Evolutionary conservation across 2,888 invertebrate genomes (phyloP).

Genomic region (Callosobruchus maculatus): DNA sequence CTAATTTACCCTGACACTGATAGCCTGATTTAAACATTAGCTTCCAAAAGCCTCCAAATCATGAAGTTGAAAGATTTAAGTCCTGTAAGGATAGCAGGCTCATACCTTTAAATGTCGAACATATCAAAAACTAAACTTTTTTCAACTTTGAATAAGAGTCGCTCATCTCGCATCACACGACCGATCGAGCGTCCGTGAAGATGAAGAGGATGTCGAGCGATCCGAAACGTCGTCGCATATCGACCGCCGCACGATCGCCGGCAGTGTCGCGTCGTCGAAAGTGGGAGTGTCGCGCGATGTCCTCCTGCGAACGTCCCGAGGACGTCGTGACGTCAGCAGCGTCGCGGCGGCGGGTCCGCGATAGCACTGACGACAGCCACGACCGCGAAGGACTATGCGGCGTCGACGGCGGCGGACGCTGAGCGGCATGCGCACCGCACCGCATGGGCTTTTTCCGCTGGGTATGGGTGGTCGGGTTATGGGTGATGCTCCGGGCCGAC

Average conservation of each 20-base stretch:
- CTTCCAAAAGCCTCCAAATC: too few species aligned
- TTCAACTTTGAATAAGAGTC: neutral
- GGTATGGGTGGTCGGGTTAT: neutral
- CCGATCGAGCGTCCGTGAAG: neutral
- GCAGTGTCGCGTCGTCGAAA: constrained; percentile 25
- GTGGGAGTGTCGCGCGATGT: constrained; percentile 30
- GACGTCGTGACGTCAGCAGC: constrained; percentile 24
- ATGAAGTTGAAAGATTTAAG: neutral
- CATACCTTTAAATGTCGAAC: neutral
- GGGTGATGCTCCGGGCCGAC: neutral
- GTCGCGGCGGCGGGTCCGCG: constrained; percentile 12
- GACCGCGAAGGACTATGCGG: constrained; percentile 18
- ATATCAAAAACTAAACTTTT: neutral
- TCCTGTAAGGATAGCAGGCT: neutral
- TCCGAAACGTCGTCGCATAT: neutral
- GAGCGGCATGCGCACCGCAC: constrained; percentile 37
- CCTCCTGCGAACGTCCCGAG: constrained; percentile 6
- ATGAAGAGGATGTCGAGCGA: neutral
- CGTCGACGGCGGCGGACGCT: constrained; percentile 38
- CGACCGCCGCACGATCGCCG: neutral
- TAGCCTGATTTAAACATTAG: too few species aligned
- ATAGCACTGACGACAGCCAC: neutral
- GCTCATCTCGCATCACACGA: neutral
- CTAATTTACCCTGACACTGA: too few species aligned
- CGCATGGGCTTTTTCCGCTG: constrained; percentile 21